Evolutionary conservation across 2,797 vertebrate genomes (phyloP).

Genomic region (Yasuhikotakia modesta): DNA sequence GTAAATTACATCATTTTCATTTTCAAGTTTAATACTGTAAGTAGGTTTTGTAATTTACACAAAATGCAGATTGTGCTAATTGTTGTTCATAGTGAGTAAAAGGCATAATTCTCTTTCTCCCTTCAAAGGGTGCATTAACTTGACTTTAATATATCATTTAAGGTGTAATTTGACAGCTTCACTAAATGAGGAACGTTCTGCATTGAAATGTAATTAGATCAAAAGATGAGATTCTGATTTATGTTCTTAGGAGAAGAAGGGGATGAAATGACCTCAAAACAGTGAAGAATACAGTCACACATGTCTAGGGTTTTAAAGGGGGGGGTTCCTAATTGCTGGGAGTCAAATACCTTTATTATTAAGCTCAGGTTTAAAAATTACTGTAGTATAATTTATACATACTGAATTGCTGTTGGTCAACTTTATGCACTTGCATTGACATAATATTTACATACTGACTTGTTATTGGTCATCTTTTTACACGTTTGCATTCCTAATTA

Average conservation of each 20-base stretch:
- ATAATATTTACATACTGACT: neutral
- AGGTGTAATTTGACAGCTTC: conserved; percentile 73
- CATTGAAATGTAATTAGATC: conserved; percentile 78
- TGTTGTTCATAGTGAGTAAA: conserved; percentile 24
- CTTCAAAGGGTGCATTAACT: conserved; percentile 39
- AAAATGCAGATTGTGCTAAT: neutral
- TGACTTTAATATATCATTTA: conserved; percentile 56
- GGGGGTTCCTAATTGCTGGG: conserved; percentile 76
- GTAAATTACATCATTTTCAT: no score
- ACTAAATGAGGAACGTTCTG: conserved; percentile 76
- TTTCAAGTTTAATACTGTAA: no score
- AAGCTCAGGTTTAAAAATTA: no score
- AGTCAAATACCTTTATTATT: conserved; percentile 67
- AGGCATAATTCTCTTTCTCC: conserved; percentile 22
- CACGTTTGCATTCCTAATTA: neutral
- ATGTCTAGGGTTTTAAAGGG: conserved; percentile 74
- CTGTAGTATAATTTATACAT: no score
- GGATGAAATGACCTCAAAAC: conserved; percentile 67
- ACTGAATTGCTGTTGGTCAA: no score
- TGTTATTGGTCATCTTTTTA: neutral
- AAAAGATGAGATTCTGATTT: conserved; percentile 80
- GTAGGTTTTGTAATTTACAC: neutral
- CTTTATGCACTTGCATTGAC: neutral
- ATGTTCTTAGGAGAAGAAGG: conserved; percentile 73
- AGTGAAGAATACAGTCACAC: conserved; percentile 64